These are phyloP conservation scores for Nudaria mundana DNA, from an alignment of 2,888 invertebrate genomes.

Conservation along the genomic window DNA sequence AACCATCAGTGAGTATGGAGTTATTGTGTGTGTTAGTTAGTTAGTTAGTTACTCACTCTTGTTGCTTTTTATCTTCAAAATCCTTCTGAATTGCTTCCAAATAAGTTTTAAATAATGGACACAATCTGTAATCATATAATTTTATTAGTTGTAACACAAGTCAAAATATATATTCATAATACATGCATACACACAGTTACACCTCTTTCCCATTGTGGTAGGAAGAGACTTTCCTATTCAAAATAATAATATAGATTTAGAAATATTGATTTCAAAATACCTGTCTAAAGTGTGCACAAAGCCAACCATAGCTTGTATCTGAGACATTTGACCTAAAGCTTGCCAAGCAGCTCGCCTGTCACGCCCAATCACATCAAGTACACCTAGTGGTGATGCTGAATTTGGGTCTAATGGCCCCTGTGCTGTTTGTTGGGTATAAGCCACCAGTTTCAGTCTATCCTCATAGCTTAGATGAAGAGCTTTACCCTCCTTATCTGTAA, in stretches of 20 bases:
- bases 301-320: slow-evolving; percentile 94
- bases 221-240: too few species aligned
- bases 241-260: neutral
- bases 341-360: slow-evolving; percentile 97
- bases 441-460: slow-evolving; percentile 94
- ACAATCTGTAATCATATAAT: slow-evolving; percentile 80
- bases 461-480: slow-evolving; percentile 96
- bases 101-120: slow-evolving; percentile 94
- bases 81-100: slow-evolving; percentile 95
- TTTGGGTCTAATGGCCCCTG: slow-evolving; percentile 90
- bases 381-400: slow-evolving; percentile 90
- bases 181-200: too few species aligned
- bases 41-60: slow-evolving; percentile 70
- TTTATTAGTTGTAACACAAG: too few species aligned
- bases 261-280: slow-evolving; percentile 34
- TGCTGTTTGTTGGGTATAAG: slow-evolving; percentile 94
- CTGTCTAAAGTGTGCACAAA: slow-evolving; percentile 94
- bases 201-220: too few species aligned
- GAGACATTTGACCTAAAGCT: slow-evolving; percentile 90
- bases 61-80: slow-evolving; percentile 87
- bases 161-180: too few species aligned
- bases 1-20: too few species aligned
- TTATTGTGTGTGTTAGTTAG: too few species aligned
- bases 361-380: slow-evolving; percentile 96
- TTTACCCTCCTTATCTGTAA: slow-evolving; percentile 97